These are phyloP conservation scores for Polyommatus iphigenia DNA, from an alignment of 2,888 invertebrate species.

Conservation along the genomic window DNA sequence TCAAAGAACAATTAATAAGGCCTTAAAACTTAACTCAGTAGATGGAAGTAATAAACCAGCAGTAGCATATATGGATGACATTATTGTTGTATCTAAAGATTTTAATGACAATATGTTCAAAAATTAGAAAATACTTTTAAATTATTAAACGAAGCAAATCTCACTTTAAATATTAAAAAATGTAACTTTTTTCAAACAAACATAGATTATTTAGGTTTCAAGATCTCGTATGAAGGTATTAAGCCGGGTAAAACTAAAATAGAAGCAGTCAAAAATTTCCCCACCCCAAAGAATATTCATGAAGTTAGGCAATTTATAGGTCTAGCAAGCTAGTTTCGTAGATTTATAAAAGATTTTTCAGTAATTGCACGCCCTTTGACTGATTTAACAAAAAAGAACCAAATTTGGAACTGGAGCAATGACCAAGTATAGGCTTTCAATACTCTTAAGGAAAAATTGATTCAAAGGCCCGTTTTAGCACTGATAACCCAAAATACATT, in stretches of 20 bases:
- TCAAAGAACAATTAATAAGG: background rate
- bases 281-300: slow-evolving; percentile 34
- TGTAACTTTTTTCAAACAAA: slow-evolving; percentile 32
- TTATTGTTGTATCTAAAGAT: background rate
- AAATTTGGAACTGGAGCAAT: slow-evolving; percentile 37
- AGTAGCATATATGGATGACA: background rate
- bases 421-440: slow-evolving; percentile 42
- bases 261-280: slow-evolving; percentile 31
- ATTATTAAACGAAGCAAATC: background rate
- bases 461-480: slow-evolving; percentile 40
- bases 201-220: slow-evolving; percentile 44
- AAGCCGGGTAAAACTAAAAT: slow-evolving; percentile 40
- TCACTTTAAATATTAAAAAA: slow-evolving; percentile 8
- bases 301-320: slow-evolving; percentile 38
- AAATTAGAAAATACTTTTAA: slow-evolving; percentile 8
- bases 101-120: background rate
- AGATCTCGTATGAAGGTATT: slow-evolving; percentile 40
- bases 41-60: background rate
- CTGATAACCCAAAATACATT: slow-evolving; percentile 31
- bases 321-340: slow-evolving; percentile 35
- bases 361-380: slow-evolving; percentile 40
- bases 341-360: slow-evolving; percentile 35
- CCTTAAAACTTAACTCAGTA: background rate
- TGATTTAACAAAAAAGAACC: slow-evolving; percentile 40
- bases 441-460: slow-evolving; percentile 41